These are phyloP conservation scores for Orchestia grillus DNA, from an alignment of 1,140 invertebrate genomes.

Conservation along the genomic window DNA sequence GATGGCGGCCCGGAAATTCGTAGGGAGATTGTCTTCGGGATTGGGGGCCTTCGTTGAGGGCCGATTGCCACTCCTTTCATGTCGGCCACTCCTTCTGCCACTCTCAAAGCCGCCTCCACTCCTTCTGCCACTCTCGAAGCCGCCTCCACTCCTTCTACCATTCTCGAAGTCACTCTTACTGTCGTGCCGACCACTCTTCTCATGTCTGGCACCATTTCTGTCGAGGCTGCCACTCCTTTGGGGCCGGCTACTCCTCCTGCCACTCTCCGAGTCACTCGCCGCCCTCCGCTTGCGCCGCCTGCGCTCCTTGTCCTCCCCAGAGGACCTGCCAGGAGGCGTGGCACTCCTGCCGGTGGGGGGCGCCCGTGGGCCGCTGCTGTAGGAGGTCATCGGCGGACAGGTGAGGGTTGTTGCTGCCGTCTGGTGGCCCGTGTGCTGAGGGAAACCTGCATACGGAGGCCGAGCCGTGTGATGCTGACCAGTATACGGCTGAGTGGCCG, in stretches of 20 bases:
- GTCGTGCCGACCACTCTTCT: not conserved
- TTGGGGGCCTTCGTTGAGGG: not conserved
- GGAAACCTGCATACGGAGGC: not conserved
- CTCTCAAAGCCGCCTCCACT: not conserved
- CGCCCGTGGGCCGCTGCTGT: not conserved
- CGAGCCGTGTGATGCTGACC: not conserved
- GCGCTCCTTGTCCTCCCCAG: not conserved
- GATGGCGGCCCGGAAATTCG: slow-evolving; percentile 1
- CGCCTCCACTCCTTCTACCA: too few species aligned
- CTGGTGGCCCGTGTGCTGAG: not conserved
- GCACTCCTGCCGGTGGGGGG: not conserved
- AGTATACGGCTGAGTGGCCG: not conserved
- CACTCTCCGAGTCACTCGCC: slow-evolving; percentile 6
- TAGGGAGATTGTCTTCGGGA: not conserved
- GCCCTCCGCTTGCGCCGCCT: not conserved
- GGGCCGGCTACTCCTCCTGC: not conserved
- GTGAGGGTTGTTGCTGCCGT: not conserved
- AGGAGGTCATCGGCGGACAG: not conserved
- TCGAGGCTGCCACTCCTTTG: not conserved
- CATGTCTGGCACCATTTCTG: not conserved
- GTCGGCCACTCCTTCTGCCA: not conserved
- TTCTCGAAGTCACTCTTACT: not conserved
- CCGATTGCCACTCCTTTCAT: not conserved
- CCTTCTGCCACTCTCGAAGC: not conserved
- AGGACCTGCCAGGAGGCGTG: slow-evolving; percentile 17